These are phyloP conservation scores for Hydrochoerus hydrochaeris DNA, from an alignment of 2,113 vertebrate species.

Conservation along the genomic window DNA sequence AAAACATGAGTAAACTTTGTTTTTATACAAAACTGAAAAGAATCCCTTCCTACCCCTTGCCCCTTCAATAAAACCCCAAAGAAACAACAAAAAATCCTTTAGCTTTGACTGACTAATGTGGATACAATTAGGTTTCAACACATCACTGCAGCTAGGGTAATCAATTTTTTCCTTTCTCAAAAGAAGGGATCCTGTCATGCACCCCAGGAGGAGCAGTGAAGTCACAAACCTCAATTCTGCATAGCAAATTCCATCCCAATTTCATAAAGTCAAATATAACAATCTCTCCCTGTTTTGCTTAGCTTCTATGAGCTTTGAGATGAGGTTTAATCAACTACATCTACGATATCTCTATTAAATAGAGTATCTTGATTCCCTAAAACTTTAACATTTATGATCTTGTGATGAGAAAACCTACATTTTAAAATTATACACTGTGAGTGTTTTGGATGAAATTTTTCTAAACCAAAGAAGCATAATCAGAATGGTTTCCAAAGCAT, in stretches of 20 bases:
- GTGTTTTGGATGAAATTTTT: not conserved
- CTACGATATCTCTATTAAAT: constrained; percentile 85
- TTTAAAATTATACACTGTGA: not conserved
- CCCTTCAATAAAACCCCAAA: constrained; percentile 73
- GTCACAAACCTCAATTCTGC: constrained; percentile 77
- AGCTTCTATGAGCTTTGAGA: constrained; percentile 83
- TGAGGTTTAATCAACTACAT: constrained; percentile 79
- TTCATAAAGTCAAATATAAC: constrained; percentile 75
- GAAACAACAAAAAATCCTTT: constrained; percentile 71
- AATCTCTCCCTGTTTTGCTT: constrained; percentile 80
- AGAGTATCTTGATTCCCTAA: constrained; percentile 81
- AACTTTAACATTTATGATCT: constrained; percentile 78
- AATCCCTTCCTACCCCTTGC: constrained; percentile 76
- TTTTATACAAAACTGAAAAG: constrained; percentile 85
- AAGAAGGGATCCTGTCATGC: constrained; percentile 77
- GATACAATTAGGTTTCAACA: constrained; percentile 65
- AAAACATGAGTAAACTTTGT: constrained; percentile 85
- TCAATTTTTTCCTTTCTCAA: constrained; percentile 75
- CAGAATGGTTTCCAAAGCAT: not conserved
- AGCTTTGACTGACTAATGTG: constrained; percentile 76
- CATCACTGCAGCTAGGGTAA: constrained; percentile 70
- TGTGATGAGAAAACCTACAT: constrained; percentile 78
- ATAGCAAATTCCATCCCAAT: constrained; percentile 72
- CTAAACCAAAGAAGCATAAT: not conserved
- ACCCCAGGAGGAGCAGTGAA: constrained; percentile 73